A percentile compares a stretch with the other conserved stretches of the same genome.
These are phyloP conservation scores for Vultur gryphus DNA, from an alignment of 2,797 vertebrate genomes.

Conservation along the genomic window DNA sequence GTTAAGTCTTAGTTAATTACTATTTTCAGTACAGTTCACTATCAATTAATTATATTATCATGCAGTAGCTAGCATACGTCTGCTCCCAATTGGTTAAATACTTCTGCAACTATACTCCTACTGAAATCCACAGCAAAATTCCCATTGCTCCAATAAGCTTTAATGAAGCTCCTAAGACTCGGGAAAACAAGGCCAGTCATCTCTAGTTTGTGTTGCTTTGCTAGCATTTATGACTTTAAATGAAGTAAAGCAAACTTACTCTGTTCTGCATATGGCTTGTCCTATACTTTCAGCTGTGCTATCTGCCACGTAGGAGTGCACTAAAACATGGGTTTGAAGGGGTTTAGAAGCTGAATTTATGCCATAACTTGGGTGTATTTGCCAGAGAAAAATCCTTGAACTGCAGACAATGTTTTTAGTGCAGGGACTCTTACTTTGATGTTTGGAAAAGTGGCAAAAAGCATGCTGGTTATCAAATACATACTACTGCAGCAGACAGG, in stretches of 20 bases:
- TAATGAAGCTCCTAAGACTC: background rate
- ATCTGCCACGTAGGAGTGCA: background rate
- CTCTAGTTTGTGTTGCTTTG: background rate
- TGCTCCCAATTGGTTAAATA: background rate
- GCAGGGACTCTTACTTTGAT: background rate
- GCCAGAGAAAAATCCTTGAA: background rate
- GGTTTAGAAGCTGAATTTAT: background rate
- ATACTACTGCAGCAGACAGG: background rate
- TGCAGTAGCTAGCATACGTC: background rate
- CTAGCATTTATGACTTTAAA: background rate
- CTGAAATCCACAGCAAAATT: background rate
- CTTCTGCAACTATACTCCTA: background rate
- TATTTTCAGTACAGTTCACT: conserved; percentile 26
- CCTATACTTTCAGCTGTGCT: background rate
- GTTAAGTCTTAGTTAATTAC: conserved; percentile 34
- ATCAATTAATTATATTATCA: conserved; percentile 41
- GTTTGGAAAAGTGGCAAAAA: background rate
- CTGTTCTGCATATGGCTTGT: background rate
- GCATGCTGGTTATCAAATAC: background rate
- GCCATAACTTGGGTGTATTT: background rate
- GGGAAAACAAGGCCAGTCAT: background rate
- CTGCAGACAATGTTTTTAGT: background rate
- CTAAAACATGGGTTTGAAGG: background rate
- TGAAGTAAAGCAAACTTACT: background rate
- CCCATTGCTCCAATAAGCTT: background rate